Evolutionary conservation across 2,888 invertebrate genomes (phyloP).

Genomic region (Spisula solida): DNA sequence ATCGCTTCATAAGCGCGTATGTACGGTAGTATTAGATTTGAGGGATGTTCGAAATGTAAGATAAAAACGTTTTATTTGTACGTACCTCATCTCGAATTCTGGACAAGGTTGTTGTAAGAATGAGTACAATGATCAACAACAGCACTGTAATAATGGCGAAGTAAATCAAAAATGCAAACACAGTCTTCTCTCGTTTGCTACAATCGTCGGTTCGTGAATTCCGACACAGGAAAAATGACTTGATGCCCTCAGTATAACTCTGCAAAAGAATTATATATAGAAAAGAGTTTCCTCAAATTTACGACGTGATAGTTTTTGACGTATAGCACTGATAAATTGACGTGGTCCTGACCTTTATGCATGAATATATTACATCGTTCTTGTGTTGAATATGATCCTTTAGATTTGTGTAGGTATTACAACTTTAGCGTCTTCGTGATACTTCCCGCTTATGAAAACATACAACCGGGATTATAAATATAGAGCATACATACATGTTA

Average conservation of each 20-base stretch:
- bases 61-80: background rate
- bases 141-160: constrained; percentile 56
- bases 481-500: too few relatives aligned
- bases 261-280: background rate
- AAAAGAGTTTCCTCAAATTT: background rate
- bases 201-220: constrained; percentile 42
- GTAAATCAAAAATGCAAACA: constrained; percentile 50
- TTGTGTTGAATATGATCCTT: too few relatives aligned
- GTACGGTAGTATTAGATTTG: too few relatives aligned
- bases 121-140: constrained; percentile 52
- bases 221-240: constrained; percentile 21
- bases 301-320: background rate
- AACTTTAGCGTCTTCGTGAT: too few relatives aligned
- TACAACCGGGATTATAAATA: too few relatives aligned
- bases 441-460: too few relatives aligned
- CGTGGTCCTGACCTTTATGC: too few relatives aligned
- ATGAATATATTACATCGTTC: too few relatives aligned
- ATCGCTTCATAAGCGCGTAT: too few relatives aligned
- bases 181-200: constrained; percentile 52
- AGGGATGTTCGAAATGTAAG: too few relatives aligned
- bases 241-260: background rate
- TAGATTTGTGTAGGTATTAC: too few relatives aligned
- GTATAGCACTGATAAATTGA: too few relatives aligned
- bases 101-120: constrained; percentile 49
- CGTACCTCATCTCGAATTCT: constrained; percentile 25